A percentile compares a stretch with the other conserved stretches of the same genome.
Conservation (phyloP, 2,888 invertebrate genomes). For the Pristionchus exspectatus region DNA sequence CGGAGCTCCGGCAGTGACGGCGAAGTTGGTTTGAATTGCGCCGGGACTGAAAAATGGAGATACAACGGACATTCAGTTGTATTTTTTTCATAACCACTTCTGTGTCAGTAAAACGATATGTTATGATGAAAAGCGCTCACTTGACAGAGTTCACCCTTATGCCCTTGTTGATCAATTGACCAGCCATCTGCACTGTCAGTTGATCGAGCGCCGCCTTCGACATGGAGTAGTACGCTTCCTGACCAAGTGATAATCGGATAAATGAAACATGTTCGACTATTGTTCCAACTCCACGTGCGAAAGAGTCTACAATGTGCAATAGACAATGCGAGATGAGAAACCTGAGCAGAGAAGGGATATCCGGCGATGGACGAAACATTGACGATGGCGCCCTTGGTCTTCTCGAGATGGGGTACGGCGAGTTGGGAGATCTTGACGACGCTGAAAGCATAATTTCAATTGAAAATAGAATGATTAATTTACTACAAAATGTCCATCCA, state of each 20-base stretch:
- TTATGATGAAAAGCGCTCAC: neutral
- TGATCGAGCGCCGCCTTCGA: conserved; percentile 13
- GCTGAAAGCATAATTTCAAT: too few relatives aligned
- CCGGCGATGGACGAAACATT: conserved; percentile 31
- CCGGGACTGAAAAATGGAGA: neutral
- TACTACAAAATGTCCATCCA: too few relatives aligned
- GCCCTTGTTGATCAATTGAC: neutral
- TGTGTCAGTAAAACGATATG: neutral
- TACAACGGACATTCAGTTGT: neutral
- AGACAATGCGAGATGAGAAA: neutral
- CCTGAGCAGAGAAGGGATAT: neutral
- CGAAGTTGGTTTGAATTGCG: conserved; percentile 23
- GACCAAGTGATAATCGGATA: too few relatives aligned
- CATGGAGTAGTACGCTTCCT: conserved; percentile 38
- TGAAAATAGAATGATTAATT: too few relatives aligned
- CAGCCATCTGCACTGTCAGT: conserved; percentile 23
- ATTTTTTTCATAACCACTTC: neutral
- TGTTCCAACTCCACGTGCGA: too few relatives aligned
- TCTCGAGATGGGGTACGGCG: conserved; percentile 42
- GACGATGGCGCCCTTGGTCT: conserved; percentile 52
- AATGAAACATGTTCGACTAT: too few relatives aligned
- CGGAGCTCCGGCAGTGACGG: neutral
- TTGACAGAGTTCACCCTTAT: conserved; percentile 32
- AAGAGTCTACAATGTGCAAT: too few relatives aligned
- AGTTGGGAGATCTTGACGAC: conserved; percentile 23